Conservation (phyloP, 2,888 invertebrate genomes). For the Dendrolimus houi region DNA sequence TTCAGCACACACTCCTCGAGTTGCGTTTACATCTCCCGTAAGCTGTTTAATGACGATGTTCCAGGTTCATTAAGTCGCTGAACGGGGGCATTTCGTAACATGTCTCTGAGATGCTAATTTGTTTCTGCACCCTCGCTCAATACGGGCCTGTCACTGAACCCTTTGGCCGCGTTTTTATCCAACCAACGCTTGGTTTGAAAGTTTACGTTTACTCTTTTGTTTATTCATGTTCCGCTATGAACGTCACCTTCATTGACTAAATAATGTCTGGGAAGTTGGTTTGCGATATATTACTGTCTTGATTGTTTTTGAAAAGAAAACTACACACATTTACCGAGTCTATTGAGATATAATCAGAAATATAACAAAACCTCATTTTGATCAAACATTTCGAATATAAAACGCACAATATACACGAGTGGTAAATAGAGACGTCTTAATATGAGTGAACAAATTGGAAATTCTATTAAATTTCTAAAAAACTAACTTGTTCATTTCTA, state of each 20-base stretch:
- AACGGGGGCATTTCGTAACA: conserved; percentile 53
- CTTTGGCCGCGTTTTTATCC: conserved; percentile 50
- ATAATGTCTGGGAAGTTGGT: too few species aligned
- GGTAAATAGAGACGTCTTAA: too few species aligned
- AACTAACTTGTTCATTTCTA: too few species aligned
- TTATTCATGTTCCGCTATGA: conserved; percentile 44
- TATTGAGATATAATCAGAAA: too few species aligned
- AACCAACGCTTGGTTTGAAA: conserved; percentile 32
- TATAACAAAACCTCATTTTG: too few species aligned
- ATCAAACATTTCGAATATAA: too few species aligned
- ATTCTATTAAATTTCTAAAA: too few species aligned
- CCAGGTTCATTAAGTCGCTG: conserved; percentile 61
- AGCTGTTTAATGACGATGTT: conserved; percentile 64
- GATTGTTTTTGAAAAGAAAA: too few species aligned
- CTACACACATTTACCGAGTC: too few species aligned
- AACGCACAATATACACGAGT: too few species aligned
- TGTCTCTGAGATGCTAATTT: conserved; percentile 71
- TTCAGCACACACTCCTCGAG: conserved; percentile 20
- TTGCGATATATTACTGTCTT: too few species aligned
- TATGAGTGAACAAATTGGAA: too few species aligned
- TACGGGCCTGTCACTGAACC: conserved; percentile 51
- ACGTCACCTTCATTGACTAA: background rate
- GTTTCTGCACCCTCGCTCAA: conserved; percentile 59
- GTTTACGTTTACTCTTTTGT: conserved; percentile 29
- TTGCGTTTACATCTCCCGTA: conserved; percentile 39